Evolutionary conservation across 1,140 invertebrate genomes (phyloP), one percentile per base, ranked within the genome.

Genomic region (Drosophila orena): DNA sequence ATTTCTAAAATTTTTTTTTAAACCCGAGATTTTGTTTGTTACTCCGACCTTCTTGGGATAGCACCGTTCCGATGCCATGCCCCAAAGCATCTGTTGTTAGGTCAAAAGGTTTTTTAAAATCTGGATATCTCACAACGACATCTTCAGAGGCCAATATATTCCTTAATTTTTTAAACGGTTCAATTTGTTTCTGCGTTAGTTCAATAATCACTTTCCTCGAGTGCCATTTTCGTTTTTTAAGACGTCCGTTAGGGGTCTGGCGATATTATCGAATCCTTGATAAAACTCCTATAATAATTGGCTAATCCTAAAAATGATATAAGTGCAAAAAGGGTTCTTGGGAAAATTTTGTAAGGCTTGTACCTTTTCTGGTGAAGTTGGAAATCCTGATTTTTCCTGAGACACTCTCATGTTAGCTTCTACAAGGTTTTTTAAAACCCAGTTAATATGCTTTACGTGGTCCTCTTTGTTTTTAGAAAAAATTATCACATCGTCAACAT

Each of bases 401-500:
- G 54, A 42, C 8, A 66, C 35, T 10, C 15, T 47, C 62, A 66
- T 58, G 54, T 15, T 43, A 1, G 43, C 42, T 5, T 58, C 35
- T 2, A 17, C 11, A 2, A 57, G 27, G 15, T 27, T 50, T 2
- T 20, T 34, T 2, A 49, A 12, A 20, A 30, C 42, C 34, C 30
- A 12, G 2, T 12, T n/a, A 10, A 38, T 30, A 27, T 61, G 34
- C 1, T 5, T n/a, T 22, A 27, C 24, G 14, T 43, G 54, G 24
- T 46, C 43, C 12, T 46, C 12, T 8, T 15, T 11, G 11, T 27
- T 14, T 47, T 10, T 27, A 14, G 27, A 57, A 3, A 66, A 58
- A 17, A 58, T 50, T 15, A 52, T 50, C 1, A 58, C 24, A 2
- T 66, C 54, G 2, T 66, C 24, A 6, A 58, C 54, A n/a, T 56